These are phyloP conservation scores for Ctenoplectra terminalis DNA, from an alignment of 1,140 invertebrate species.

Conservation along the genomic window DNA sequence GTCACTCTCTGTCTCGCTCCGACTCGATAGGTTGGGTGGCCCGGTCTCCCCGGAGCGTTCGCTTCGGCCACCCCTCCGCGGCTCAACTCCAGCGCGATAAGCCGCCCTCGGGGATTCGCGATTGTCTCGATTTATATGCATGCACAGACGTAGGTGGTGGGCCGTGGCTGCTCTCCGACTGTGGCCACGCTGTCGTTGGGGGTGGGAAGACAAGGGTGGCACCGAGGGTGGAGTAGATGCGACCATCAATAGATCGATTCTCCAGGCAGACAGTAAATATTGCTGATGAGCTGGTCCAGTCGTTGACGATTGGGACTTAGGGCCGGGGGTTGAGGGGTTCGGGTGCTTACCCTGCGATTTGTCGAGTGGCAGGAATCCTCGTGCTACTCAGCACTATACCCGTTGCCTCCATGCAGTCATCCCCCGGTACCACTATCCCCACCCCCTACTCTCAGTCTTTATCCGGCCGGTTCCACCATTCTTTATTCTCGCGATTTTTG, in stretches of 20 bases:
- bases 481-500: constrained; percentile 52
- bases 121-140: constrained; percentile 80
- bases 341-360: constrained; percentile 68
- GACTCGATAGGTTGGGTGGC: constrained; percentile 17
- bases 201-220: neutral
- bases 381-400: constrained; percentile 24
- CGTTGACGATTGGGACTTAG: constrained; percentile 57
- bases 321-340: constrained; percentile 22
- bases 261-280: constrained; percentile 78
- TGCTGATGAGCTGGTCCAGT: constrained; percentile 74
- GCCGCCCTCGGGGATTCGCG: constrained; percentile 76
- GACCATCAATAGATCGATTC: constrained; percentile 70
- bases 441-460: neutral
- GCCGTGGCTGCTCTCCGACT: constrained; percentile 34
- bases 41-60: constrained; percentile 21
- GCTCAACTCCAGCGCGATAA: constrained; percentile 71
- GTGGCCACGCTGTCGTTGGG: constrained; percentile 12
- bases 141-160: constrained; percentile 65
- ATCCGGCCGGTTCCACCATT: constrained; percentile 23
- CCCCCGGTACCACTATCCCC: neutral
- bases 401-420: constrained; percentile 3
- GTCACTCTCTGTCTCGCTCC: neutral
- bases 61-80: constrained; percentile 51
- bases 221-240: constrained; percentile 14
- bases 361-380: constrained; percentile 63